These are phyloP conservation scores for Spondyliosoma cantharus DNA, from an alignment of 2,797 vertebrate species.

Conservation along the genomic window DNA sequence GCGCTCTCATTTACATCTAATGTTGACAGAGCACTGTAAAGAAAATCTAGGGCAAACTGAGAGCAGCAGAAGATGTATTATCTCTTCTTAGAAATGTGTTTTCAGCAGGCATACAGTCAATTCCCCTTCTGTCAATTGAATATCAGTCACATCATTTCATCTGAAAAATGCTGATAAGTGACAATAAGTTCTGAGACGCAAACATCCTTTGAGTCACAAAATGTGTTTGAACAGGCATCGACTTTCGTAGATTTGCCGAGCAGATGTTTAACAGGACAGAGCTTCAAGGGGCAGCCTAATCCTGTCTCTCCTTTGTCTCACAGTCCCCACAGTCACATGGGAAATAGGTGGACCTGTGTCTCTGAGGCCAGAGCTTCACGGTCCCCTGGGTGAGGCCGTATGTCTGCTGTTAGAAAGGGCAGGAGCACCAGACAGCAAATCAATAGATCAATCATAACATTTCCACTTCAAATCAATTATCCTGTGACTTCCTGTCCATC, in stretches of 20 bases:
- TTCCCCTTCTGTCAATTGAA: slow-evolving; percentile 15
- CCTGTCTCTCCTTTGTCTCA: slow-evolving; percentile 56
- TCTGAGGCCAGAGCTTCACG: slow-evolving; percentile 48
- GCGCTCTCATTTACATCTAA: slow-evolving; percentile 11
- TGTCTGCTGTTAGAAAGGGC: slow-evolving; percentile 78
- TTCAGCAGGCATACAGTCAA: background rate
- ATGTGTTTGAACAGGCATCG: slow-evolving; percentile 37
- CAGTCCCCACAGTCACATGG: slow-evolving; percentile 48
- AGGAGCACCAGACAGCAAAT: slow-evolving; percentile 72
- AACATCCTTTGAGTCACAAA: slow-evolving; percentile 32
- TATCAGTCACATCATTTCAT: slow-evolving; percentile 9
- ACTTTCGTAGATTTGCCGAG: slow-evolving; percentile 15
- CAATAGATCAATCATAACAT: slow-evolving; percentile 88
- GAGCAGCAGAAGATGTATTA: slow-evolving; percentile 1
- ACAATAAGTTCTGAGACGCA: background rate
- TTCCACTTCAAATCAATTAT: slow-evolving; percentile 85
- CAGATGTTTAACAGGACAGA: slow-evolving; percentile 60
- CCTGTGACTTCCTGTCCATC: slow-evolving; percentile 59
- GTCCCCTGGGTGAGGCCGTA: slow-evolving; percentile 71
- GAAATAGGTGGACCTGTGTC: slow-evolving; percentile 56
- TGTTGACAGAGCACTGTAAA: slow-evolving; percentile 11
- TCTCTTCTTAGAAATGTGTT: slow-evolving; percentile 14
- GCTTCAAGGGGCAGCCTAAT: slow-evolving; percentile 21
- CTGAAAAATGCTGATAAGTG: slow-evolving; percentile 15
- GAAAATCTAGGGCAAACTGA: slow-evolving; percentile 9